A percentile compares a stretch with the other conserved stretches of the same genome.
Evolutionary conservation across 2,888 invertebrate genomes (phyloP).

Genomic region (Zygaena filipendulae): DNA sequence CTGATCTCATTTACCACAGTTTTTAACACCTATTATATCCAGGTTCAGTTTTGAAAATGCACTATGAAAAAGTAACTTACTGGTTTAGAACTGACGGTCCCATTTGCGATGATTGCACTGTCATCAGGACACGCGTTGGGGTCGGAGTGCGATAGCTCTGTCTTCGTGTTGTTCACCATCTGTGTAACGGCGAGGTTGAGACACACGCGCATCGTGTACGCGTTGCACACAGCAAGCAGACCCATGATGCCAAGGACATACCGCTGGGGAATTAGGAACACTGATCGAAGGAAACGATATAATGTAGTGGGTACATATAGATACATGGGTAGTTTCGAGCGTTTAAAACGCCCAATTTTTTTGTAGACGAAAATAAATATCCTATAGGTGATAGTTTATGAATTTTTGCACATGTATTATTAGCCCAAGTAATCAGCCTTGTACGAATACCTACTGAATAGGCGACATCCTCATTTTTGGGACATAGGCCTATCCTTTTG

Average conservation of each 20-base stretch:
- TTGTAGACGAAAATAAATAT: too few relatives aligned
- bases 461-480: too few relatives aligned
- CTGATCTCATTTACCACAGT: too few relatives aligned
- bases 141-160: conserved; percentile 33
- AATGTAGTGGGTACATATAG: too few relatives aligned
- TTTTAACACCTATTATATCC: too few relatives aligned
- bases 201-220: conserved; percentile 80
- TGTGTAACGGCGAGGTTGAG: conserved; percentile 78
- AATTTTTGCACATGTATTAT: too few relatives aligned
- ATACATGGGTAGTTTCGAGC: too few relatives aligned
- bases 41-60: background rate
- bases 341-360: too few relatives aligned
- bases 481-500: too few relatives aligned
- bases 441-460: too few relatives aligned
- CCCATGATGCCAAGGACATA: conserved; percentile 80
- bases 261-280: conserved; percentile 74
- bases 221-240: conserved; percentile 78
- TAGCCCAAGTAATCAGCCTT: too few relatives aligned
- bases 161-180: conserved; percentile 66
- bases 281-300: conserved; percentile 31
- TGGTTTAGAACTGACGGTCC: conserved; percentile 39
- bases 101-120: conserved; percentile 35
- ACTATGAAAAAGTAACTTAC: conserved; percentile 33
- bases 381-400: too few relatives aligned
- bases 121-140: conserved; percentile 53